Evolutionary conservation across 2,888 invertebrate genomes (phyloP), one percentile per base, ranked within the genome.

Genomic region (Apodemia duryi): DNA sequence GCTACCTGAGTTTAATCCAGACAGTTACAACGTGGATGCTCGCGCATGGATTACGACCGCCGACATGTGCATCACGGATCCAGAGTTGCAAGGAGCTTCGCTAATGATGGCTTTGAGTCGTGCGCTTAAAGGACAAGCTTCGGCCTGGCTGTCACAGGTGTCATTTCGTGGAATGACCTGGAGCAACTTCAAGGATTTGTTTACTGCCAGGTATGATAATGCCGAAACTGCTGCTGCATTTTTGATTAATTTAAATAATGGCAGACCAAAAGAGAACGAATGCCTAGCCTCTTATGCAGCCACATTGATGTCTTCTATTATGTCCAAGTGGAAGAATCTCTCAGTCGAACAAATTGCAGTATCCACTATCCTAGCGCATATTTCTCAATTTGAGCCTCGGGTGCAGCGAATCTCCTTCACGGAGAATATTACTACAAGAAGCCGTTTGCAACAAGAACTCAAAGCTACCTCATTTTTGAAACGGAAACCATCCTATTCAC

Each of bases 81-180:
- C 3, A 2, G 49, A 35, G 6, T 2, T 66, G 10, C 51, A 67
- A 54, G 68, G 71, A 1, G 54, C 62, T 10, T 2, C 43, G 2
- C 41, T 66, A 0, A 65, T 70, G 28, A 57, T 67, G 10, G 46
- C 66, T 6, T 32, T 70, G 32, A 67, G 70, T 41, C 41, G 35
- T 5, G 70, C 70, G 4, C 51, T 70, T 1, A 68, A 67, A 61
- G 70, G 68, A 6, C 32, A 51, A n/a, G 69, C 71, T 0, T 68
- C 69, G 0, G n/a, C 69, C 13, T 71, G 71, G 71, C 43, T 71
- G 1, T 68, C 71, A 6, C 63, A 65, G 43, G 61, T 70, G 5
- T 46, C 68, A 0, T 69, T 60, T 38, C 66, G 13, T 9, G 70
- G 68, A 9, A 71, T 70, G 65, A 67, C 67, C 1, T 71, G 71